Base-by-base conservation (phyloP, 2,888 invertebrate species). In the Aporophyla lueneburgensis region DNA sequence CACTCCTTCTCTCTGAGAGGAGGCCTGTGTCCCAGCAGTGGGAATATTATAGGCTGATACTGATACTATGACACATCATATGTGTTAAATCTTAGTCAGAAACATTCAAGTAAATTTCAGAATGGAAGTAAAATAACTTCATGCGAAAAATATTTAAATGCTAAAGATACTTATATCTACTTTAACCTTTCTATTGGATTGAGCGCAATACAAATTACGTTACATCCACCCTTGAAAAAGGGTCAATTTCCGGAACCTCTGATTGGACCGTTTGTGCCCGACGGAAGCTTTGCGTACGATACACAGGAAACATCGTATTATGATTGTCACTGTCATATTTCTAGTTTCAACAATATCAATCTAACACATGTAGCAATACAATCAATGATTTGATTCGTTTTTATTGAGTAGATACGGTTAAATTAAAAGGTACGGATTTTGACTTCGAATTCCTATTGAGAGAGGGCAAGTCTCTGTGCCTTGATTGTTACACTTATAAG, bases 201-300 rank as follows among this genome's bases (percentile, higher is more conserved):
- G 14, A 71, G 73, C 19, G 59, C 49, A 59, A 67, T 71, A 74
- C 62, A 86, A 85, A 87, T 86, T 79, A 80, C 53, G 68, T 79
- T 82, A 76, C 54, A 76, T 80, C 27, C 71, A 77, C 71, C 72
- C 66, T 67, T 66, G 24, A 65, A 79, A 70, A 76, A 78, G 75
- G 79, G 70, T 77, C 81, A 67, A 83, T 88, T 84, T 87, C 88
- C 86, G 72, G 71, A 51, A 66, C 58, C 56, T 65, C 73, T 77
- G 86, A 87, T 87, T 87, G 82, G 73, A 46, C 74, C 76, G 67
- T 81, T 83, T 82, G 72, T 82, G 74, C 46, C 56, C 62, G 40
- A 43, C 59, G 59, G 54, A 84, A 62, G 59, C 10, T 79, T 58
- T 56, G 21, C 40, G 33, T 56, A 68, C 16, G 59, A 54, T 51